Base-by-base conservation (phyloP, 2,113 vertebrate species). In the Phrynocephalus versicolor region DNA sequence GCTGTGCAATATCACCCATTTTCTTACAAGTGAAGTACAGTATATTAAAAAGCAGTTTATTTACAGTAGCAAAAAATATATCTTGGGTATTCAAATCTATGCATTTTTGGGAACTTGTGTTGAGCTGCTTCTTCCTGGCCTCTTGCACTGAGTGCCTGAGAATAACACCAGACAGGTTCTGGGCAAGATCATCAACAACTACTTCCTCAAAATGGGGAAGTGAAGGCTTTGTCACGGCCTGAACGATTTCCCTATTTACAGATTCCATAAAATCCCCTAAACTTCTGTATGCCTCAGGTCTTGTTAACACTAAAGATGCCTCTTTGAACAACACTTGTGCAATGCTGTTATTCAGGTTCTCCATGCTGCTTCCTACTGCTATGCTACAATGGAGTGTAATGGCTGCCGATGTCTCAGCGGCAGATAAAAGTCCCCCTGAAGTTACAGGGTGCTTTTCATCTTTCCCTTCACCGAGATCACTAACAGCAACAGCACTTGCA, bases 61-160 rank as follows among this genome's bases (percentile, higher is more conserved):
- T 98, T 60, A 97, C 94, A 86, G 95, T 97, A 55, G 98, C 96
- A 89, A 97, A 94, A 18, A 99, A 95, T 86, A 96, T 84, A 55
- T 95, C 95, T 45, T 97, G 95, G 4, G 95, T 90, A 81, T 90
- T 94, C 18, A 90, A 78, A 7, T 90, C 85, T 62, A 81, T 81
- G 69, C 75, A 1, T 0, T 78, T 86, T 79, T 97, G 96, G 87
- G 95, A 95, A 71, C 30, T 88, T 0, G 94, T 79, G 3, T 92
- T 92, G 33, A 92, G 85, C 12, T 94, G 90, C 74, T 95, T 96
- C 91, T 94, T 97, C 88, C 96, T 97, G 39, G 96, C 97, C 88
- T 98, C 97, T 70, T 98, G 97, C 30, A 98, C 89, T 75, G 97
- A 97, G 88, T 98, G 97, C 30, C 97, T 97, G 71, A 99, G 96